A percentile compares a stretch with the other conserved stretches of the same genome.
Evolutionary conservation across 2,888 invertebrate genomes (phyloP).

Genomic region (Scaptomyza cyrtandrae): DNA sequence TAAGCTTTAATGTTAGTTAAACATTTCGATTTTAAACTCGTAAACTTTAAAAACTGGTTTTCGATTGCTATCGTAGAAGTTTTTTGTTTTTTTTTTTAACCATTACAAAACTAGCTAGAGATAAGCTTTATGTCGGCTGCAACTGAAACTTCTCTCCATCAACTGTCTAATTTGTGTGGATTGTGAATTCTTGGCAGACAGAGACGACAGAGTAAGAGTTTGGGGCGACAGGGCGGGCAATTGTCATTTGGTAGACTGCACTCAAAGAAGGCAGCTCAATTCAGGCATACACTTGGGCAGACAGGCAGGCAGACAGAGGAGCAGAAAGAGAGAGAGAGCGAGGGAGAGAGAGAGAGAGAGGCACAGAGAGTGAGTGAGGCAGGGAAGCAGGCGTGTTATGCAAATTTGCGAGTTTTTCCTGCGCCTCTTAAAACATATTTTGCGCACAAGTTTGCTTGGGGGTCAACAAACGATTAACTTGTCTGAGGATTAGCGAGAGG

Average conservation of each 20-base stretch:
- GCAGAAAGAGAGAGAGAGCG: too few species aligned
- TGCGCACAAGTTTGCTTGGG: conserved; percentile 16
- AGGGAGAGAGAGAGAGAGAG: neutral
- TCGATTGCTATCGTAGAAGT: neutral
- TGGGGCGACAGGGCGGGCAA: conserved; percentile 1
- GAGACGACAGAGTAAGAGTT: neutral
- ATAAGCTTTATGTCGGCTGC: conserved; percentile 18
- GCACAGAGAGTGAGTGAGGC: neutral
- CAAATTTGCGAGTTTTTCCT: conserved; percentile 61
- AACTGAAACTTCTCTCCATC: conserved; percentile 1
- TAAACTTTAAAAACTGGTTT: neutral
- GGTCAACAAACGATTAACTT: conserved; percentile 77
- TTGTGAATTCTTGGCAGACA: conserved; percentile 15
- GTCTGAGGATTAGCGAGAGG: conserved; percentile 65
- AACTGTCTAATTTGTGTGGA: conserved; percentile 30
- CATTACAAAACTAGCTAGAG: conserved; percentile 3
- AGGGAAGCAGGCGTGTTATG: conserved; percentile 50
- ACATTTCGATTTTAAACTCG: too few species aligned
- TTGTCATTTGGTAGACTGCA: conserved; percentile 44
- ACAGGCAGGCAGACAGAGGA: neutral
- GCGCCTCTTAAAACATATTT: neutral
- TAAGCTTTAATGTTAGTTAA: too few species aligned
- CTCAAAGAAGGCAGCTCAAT: conserved; percentile 33
- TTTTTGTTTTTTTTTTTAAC: conserved; percentile 21
- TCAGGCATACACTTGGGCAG: neutral